A percentile compares a stretch with the other conserved stretches of the same genome.
phyloP scores from a whole-genome alignment of 2,113 vertebrate species.

The Clarias macrocephalus region DNA sequence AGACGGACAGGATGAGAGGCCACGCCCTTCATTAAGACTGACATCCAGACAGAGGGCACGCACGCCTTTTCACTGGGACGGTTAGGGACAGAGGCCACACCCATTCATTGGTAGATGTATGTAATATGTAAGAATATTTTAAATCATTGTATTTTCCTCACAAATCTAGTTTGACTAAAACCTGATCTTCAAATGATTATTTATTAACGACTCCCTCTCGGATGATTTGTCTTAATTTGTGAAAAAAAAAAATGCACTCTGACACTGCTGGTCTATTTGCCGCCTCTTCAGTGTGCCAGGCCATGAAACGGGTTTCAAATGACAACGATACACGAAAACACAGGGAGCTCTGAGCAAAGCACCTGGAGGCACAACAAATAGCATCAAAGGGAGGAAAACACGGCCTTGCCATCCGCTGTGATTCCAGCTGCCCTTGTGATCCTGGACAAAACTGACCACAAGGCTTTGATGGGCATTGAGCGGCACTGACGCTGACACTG shows the following conservation, averaged over 20 bases:
- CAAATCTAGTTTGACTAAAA: not conserved
- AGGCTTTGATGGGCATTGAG: slow-evolving; percentile 12
- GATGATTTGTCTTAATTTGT: slow-evolving; percentile 25
- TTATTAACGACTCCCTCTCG: slow-evolving; percentile 3
- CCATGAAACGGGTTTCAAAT: slow-evolving; percentile 26
- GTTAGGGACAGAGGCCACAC: not conserved
- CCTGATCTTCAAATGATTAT: slow-evolving; percentile 15
- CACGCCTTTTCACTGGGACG: not conserved
- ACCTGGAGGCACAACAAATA: slow-evolving; percentile 48
- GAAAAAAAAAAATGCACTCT: not conserved
- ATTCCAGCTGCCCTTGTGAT: slow-evolving; percentile 27
- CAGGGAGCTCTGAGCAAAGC: slow-evolving; percentile 24
- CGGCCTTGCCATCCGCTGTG: slow-evolving; percentile 8
- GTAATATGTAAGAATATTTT: not conserved
- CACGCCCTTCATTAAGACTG: not conserved
- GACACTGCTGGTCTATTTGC: slow-evolving; percentile 35
- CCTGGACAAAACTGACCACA: slow-evolving; percentile 20
- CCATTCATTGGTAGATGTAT: not conserved
- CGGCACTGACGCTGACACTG: not conserved
- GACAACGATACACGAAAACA: slow-evolving; percentile 26
- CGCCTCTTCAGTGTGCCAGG: slow-evolving; percentile 30
- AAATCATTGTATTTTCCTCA: not conserved
- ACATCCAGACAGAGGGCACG: not conserved
- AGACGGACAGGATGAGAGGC: not conserved
- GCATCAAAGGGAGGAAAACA: slow-evolving; percentile 40